Conservation (phyloP, 2,797 vertebrate species). For the Picus viridis region DNA sequence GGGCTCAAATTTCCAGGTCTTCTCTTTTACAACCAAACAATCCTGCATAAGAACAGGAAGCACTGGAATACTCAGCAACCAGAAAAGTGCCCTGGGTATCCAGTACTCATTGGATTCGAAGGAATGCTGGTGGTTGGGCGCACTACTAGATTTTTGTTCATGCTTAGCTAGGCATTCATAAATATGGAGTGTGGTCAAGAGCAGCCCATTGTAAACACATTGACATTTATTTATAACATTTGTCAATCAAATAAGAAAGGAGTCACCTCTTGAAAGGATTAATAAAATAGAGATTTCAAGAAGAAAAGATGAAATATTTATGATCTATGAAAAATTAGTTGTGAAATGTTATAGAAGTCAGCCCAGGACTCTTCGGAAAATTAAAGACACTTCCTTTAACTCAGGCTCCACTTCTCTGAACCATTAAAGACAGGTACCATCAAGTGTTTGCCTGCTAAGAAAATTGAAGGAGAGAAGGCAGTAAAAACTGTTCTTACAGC, state of each 20-base stretch:
- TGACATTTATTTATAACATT: background rate
- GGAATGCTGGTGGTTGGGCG: background rate
- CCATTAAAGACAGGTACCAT: slow-evolving; percentile 21
- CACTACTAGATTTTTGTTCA: background rate
- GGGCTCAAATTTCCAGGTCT: background rate
- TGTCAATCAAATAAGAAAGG: background rate
- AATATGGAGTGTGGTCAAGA: background rate
- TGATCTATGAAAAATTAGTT: background rate
- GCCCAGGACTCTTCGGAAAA: background rate
- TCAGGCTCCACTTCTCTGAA: background rate
- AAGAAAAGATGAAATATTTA: background rate
- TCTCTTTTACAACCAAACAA: background rate
- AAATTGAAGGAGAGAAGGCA: slow-evolving; percentile 65
- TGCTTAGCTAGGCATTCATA: background rate
- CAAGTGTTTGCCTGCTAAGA: slow-evolving; percentile 69
- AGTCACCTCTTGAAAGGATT: background rate
- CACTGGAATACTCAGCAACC: background rate
- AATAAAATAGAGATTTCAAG: background rate
- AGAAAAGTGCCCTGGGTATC: background rate
- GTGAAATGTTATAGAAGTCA: background rate
- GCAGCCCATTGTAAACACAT: background rate
- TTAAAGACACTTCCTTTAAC: slow-evolving; percentile 13
- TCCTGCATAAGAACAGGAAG: background rate
- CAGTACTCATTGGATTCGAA: background rate
- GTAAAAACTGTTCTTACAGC: slow-evolving; percentile 62